Evolutionary conservation across 2,113 vertebrate genomes (phyloP).

Genomic region (Brachionichthys hirsutus): DNA sequence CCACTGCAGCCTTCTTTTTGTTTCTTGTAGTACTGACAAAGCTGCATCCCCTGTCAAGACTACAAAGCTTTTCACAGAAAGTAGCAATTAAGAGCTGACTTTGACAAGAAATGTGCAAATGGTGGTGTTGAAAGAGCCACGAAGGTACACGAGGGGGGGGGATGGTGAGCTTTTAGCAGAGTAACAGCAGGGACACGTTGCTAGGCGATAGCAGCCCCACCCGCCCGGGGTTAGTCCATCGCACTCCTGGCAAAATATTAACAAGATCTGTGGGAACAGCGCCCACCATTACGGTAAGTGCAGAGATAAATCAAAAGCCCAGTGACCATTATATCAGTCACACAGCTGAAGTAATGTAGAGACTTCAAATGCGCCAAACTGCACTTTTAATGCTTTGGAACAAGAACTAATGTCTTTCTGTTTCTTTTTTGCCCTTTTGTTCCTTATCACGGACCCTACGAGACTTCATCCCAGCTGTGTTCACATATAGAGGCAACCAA

Average conservation of each 20-base stretch:
- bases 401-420: background rate
- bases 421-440: background rate
- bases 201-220: conserved; percentile 31
- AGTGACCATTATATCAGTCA: conserved; percentile 1
- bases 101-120: conserved; percentile 18
- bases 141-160: conserved; percentile 11
- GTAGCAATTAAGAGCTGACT: background rate
- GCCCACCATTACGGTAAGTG: conserved; percentile 31
- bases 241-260: conserved; percentile 47
- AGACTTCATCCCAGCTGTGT: background rate
- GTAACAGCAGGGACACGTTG: conserved; percentile 35
- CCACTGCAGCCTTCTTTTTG: background rate
- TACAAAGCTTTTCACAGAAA: background rate
- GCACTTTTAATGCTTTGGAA: conserved; percentile 1
- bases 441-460: background rate
- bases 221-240: conserved; percentile 22
- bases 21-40: conserved; percentile 5
- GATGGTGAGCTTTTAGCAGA: conserved; percentile 20
- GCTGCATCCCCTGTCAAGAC: background rate
- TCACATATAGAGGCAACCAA: no score
- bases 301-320: conserved; percentile 14
- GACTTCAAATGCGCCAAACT: conserved; percentile 4
- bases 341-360: background rate
- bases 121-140: background rate
- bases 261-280: conserved; percentile 8